phyloP scores from a whole-genome alignment of 35 echinoderm and acorn worm species.

The Ptychodera flava region DNA sequence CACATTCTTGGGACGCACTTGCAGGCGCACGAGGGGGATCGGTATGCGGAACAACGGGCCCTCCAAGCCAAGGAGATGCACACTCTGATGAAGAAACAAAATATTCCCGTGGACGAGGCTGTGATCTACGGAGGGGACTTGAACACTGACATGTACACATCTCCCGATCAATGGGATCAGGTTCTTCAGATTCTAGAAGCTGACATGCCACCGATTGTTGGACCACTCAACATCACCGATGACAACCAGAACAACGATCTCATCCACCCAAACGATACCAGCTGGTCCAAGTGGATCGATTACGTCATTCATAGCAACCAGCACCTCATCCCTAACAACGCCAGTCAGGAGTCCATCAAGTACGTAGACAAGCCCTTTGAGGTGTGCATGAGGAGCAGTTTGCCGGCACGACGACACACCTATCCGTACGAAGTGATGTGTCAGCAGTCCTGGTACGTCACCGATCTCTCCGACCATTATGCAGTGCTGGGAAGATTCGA shows the following conservation, averaged over 20 bases:
- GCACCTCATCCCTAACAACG: conserved; percentile 33
- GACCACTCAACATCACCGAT: conserved; percentile 39
- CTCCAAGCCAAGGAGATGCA: conserved; percentile 51
- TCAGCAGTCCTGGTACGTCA: conserved; percentile 29
- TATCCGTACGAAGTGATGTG: conserved; percentile 36
- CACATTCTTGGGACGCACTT: conserved; percentile 57
- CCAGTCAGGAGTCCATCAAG: conserved; percentile 29
- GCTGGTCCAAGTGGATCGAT: conserved; percentile 26
- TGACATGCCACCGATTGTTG: conserved; percentile 38
- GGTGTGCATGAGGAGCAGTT: conserved; percentile 31
- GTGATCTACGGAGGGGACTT: conserved; percentile 61
- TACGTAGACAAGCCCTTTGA: conserved; percentile 31
- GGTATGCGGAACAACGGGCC: conserved; percentile 23
- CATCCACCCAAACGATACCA: conserved; percentile 9
- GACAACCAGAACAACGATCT: conserved; percentile 40
- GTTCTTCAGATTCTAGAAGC: conserved; percentile 50
- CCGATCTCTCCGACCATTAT: conserved; percentile 61
- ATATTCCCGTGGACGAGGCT: conserved; percentile 32
- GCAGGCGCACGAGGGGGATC: conserved; percentile 23
- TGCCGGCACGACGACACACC: conserved; percentile 20
- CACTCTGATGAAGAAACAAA: conserved; percentile 31
- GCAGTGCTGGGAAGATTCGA: conserved; percentile 43
- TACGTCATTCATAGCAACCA: conserved; percentile 43
- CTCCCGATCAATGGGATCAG: conserved; percentile 4
- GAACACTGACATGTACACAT: conserved; percentile 25